Evolutionary conservation across 2,113 vertebrate genomes (phyloP).

Genomic region (Camelus dromedarius): DNA sequence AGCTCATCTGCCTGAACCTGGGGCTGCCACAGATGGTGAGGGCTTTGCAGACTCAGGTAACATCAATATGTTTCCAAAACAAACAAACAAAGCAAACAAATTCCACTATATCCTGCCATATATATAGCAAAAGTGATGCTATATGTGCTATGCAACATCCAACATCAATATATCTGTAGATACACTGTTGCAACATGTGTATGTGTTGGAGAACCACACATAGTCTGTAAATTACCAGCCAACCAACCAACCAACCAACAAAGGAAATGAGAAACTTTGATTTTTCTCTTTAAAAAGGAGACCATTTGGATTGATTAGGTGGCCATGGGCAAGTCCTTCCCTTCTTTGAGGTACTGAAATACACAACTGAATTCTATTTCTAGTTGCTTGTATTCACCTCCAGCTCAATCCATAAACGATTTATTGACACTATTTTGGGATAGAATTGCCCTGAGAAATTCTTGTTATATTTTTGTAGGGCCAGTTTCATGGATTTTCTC

Average conservation of each 20-base stretch:
- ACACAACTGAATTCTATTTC: neutral
- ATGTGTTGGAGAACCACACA: neutral
- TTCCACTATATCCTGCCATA: neutral
- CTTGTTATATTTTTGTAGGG: constrained; percentile 11
- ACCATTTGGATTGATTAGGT: neutral
- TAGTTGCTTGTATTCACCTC: neutral
- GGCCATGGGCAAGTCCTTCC: neutral
- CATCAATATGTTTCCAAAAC: neutral
- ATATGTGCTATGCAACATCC: neutral
- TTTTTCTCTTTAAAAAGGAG: constrained; percentile 25
- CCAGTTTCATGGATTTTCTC: neutral
- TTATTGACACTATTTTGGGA: neutral
- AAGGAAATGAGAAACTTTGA: neutral
- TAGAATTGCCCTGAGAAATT: neutral
- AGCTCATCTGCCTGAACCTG: neutral
- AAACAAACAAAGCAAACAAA: neutral
- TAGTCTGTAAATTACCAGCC: neutral
- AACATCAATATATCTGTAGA: neutral
- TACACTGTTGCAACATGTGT: neutral
- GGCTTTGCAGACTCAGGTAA: neutral
- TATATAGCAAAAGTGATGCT: neutral
- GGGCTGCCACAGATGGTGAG: neutral
- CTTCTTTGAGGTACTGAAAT: neutral
- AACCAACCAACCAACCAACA: neutral
- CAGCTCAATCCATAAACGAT: neutral